Evolutionary conservation across 92 coral and sea anemone genomes (phyloP).

Genomic region (Porites evermanni): DNA sequence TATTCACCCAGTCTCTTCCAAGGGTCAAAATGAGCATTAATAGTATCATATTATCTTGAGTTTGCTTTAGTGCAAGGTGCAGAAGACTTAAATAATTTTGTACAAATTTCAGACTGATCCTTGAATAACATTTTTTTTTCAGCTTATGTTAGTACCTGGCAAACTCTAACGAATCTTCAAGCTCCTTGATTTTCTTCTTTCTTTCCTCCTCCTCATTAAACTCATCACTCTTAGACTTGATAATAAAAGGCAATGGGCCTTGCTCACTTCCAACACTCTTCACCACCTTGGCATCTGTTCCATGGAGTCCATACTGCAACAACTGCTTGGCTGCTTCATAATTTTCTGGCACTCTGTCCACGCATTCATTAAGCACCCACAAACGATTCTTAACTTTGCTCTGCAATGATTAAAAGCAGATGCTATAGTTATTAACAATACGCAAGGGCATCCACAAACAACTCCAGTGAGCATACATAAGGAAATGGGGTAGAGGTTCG

Average conservation of each 20-base stretch:
- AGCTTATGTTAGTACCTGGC: constrained; percentile 55
- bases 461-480: no score
- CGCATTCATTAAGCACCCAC: constrained; percentile 98
- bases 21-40: no score
- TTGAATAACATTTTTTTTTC: no score
- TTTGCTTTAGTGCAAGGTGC: no score
- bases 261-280: constrained; percentile 72
- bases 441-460: no score
- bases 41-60: no score
- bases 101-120: no score
- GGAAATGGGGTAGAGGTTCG: no score
- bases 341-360: constrained; percentile 94
- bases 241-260: constrained; percentile 76
- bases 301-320: constrained; percentile 91
- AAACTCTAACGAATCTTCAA: constrained; percentile 81
- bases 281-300: constrained; percentile 85
- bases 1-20: no score
- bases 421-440: no score
- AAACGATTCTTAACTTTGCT: constrained; percentile 96
- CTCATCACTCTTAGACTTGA: constrained; percentile 59
- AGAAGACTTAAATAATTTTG: no score
- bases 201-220: constrained; percentile 49
- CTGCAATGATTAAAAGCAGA: constrained; percentile 40
- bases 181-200: constrained; percentile 52
- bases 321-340: constrained; percentile 92